phyloP scores from a whole-genome alignment of 2,888 invertebrate genomes.

The Drosophila crucigera region DNA sequence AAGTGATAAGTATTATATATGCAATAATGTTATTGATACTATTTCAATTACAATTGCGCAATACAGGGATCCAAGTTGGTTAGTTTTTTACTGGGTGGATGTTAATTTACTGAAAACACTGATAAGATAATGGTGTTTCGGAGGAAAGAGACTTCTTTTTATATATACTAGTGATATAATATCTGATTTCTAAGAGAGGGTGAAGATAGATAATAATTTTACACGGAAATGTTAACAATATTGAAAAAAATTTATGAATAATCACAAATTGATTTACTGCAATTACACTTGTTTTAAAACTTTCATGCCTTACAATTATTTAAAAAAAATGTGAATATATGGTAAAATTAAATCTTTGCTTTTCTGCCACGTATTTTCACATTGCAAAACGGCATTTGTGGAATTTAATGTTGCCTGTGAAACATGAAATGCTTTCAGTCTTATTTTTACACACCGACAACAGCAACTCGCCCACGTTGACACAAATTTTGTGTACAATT shows the following conservation, averaged over 20 bases:
- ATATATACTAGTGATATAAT: not conserved
- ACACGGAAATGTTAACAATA: too few species aligned
- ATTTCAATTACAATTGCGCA: not conserved
- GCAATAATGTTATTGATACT: not conserved
- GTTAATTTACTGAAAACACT: not conserved
- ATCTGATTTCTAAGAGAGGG: not conserved
- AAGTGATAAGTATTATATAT: not conserved
- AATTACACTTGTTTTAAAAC: not conserved
- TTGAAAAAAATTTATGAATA: too few species aligned
- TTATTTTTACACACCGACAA: constrained; percentile 63
- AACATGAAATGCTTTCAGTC: constrained; percentile 56
- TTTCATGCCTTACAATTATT: not conserved
- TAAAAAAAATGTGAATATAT: too few species aligned
- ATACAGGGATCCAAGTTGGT: not conserved
- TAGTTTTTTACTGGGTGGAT: not conserved
- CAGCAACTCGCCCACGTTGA: constrained; percentile 69
- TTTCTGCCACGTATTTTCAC: constrained; percentile 10
- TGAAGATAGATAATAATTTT: not conserved
- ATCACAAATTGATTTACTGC: not conserved
- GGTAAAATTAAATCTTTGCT: not conserved
- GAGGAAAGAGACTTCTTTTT: not conserved
- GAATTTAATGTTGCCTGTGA: constrained; percentile 44
- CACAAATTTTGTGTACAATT: constrained; percentile 55
- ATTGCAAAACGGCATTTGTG: constrained; percentile 34
- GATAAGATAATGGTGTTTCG: not conserved